These are phyloP conservation scores for Crambe crambe DNA, from an alignment of 37 sponge, comb jelly and placozoan genomes.

Conservation along the genomic window DNA sequence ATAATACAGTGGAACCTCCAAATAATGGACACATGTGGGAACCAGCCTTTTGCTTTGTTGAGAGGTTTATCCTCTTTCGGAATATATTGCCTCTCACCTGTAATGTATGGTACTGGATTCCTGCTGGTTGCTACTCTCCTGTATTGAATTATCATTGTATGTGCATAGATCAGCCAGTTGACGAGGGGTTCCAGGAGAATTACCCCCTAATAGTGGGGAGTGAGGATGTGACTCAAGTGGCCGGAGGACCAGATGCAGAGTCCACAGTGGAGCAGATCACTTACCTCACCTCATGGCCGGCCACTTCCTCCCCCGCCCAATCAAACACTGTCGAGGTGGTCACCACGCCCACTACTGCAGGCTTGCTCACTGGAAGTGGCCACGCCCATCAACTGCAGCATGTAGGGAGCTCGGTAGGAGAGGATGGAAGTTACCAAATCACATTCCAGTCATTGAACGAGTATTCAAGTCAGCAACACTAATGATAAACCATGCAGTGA, in stretches of 20 bases:
- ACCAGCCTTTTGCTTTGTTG: too few species aligned
- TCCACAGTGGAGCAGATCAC: slow-evolving; percentile 59
- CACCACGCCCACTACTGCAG: slow-evolving; percentile 6
- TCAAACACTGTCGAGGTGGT: neutral
- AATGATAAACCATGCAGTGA: too few species aligned
- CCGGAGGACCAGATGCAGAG: slow-evolving; percentile 45
- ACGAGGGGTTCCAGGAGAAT: too few species aligned
- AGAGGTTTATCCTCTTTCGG: too few species aligned
- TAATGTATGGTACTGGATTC: too few species aligned
- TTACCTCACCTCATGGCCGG: slow-evolving; percentile 60
- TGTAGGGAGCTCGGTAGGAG: neutral
- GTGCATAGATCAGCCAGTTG: too few species aligned
- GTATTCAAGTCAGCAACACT: neutral
- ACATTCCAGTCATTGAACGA: neutral
- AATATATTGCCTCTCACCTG: too few species aligned
- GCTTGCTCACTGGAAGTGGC: neutral
- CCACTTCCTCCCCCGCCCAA: slow-evolving; percentile 3
- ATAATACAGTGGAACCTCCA: too few species aligned
- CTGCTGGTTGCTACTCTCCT: too few species aligned
- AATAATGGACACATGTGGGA: too few species aligned
- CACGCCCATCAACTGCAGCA: neutral
- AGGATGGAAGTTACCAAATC: neutral
- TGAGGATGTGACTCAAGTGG: slow-evolving; percentile 44
- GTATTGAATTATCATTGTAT: too few species aligned
- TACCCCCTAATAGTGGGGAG: neutral